phyloP scores from a whole-genome alignment of 2,888 invertebrate species.

The Coenonympha glycerion region DNA sequence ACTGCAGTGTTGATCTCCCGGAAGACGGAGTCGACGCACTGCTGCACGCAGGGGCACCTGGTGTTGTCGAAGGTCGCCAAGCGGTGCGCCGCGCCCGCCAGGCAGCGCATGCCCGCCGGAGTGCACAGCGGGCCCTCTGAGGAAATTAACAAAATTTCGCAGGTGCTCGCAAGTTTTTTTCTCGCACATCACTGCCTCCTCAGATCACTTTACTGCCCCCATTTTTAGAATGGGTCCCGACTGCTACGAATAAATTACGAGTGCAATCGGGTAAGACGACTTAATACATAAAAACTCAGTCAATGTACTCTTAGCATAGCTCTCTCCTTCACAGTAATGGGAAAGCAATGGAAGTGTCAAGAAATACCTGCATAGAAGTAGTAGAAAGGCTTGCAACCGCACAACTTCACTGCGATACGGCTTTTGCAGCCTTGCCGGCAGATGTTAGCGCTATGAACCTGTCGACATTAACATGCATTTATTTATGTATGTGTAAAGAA shows the following conservation, averaged over 20 bases:
- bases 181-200: no score
- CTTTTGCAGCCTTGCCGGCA: slow-evolving; percentile 76
- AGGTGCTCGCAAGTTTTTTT: no score
- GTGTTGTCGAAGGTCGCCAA: slow-evolving; percentile 44
- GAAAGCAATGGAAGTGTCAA: not conserved
- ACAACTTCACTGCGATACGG: slow-evolving; percentile 61
- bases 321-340: not conserved
- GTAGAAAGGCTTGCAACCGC: slow-evolving; percentile 78
- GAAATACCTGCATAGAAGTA: slow-evolving; percentile 72
- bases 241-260: no score
- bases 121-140: slow-evolving; percentile 60
- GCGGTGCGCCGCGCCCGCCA: slow-evolving; percentile 48
- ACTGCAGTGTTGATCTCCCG: slow-evolving; percentile 40
- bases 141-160: slow-evolving; percentile 45
- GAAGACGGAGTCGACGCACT: slow-evolving; percentile 54
- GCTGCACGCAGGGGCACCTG: slow-evolving; percentile 49
- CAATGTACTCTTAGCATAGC: no score
- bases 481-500: not conserved
- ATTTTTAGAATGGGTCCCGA: no score
- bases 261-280: no score
- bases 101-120: slow-evolving; percentile 70
- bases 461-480: slow-evolving; percentile 13
- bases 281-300: no score
- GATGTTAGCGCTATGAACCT: slow-evolving; percentile 75
- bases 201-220: no score